Evolutionary conservation across 2,888 invertebrate genomes (phyloP).

Genomic region (Xestoiulus laeticollis): DNA sequence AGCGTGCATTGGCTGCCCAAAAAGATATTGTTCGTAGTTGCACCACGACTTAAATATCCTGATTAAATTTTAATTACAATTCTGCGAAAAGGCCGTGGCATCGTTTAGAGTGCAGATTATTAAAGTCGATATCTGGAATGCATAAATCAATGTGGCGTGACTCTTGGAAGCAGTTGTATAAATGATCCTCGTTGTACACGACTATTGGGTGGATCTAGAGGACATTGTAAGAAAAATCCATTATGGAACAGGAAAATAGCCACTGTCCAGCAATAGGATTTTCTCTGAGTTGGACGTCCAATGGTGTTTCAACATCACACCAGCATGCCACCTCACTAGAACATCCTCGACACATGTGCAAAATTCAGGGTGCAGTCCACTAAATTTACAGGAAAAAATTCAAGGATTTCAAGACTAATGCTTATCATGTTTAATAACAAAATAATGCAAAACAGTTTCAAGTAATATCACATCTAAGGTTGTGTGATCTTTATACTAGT

Average conservation of each 20-base stretch:
- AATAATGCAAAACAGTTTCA: no score
- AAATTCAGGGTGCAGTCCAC: no score
- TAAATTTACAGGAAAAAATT: no score
- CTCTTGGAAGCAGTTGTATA: no score
- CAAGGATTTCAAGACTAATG: no score
- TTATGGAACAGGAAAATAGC: neutral
- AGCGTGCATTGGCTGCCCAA: neutral
- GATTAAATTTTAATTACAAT: conserved; percentile 4
- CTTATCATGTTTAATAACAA: no score
- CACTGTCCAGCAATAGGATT: neutral
- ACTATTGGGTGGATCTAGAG: neutral
- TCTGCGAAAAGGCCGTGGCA: neutral
- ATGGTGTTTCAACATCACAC: neutral
- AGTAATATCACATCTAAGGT: no score
- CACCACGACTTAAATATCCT: neutral
- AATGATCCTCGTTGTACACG: neutral
- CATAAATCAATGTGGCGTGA: neutral
- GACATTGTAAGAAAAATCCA: neutral
- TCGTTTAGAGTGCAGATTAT: neutral
- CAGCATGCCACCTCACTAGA: neutral
- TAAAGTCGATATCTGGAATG: neutral
- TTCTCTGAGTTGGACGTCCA: neutral
- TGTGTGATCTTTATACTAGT: no score
- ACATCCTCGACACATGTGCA: no score
- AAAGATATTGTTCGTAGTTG: neutral